Evolutionary conservation across 2,797 vertebrate genomes (phyloP), one percentile per base, ranked within the genome.

Genomic region (Darevskia nairensis): DNA sequence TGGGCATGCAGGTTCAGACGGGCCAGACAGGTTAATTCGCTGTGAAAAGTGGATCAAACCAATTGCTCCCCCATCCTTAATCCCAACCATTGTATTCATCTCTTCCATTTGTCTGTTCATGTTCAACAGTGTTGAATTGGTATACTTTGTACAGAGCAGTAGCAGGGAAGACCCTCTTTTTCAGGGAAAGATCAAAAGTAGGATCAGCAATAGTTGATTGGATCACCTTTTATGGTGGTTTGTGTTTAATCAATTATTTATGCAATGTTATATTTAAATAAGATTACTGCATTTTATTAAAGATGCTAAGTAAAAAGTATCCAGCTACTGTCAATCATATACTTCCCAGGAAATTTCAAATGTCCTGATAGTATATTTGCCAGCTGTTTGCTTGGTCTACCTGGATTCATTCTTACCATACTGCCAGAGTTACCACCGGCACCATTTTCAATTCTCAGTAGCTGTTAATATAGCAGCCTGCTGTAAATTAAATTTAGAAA

Each of bases 401-500:
- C 78, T 64, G 79, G 19, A 61, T 80, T 25, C 55, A n/a, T 17
- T 21, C n/a, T 23, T 61, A 39, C 21, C 23, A 32, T 25, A 13
- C 55, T 61, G 13, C 79, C 55, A 61, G 79, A 80, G 32, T 64
- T 64, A 64, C 61, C 61, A 64, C 39, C 35, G 6, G 13, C 80
- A 27, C 61, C 35, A 27, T 66, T 82, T 82, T 66, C 61, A 82
- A 17, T 82, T 68, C 59, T 39, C 35, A 25, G 17, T 41, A 82
- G 25, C 23, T 39, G 59, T 82, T 55, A 41, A 35, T 66, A 66
- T 66, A 82, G 25, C 59, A 41, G 4, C 61, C 44, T 50, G 64
- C 15, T 32, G 69, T 27, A 71, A 86, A 80, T 79, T 86, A 80
- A 44, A 68, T 78, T 86, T 25, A 25, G 32, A 85, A 85, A 86